Evolutionary conservation across 2,113 vertebrate genomes (phyloP).

Genomic region (Halcyon senegalensis): DNA sequence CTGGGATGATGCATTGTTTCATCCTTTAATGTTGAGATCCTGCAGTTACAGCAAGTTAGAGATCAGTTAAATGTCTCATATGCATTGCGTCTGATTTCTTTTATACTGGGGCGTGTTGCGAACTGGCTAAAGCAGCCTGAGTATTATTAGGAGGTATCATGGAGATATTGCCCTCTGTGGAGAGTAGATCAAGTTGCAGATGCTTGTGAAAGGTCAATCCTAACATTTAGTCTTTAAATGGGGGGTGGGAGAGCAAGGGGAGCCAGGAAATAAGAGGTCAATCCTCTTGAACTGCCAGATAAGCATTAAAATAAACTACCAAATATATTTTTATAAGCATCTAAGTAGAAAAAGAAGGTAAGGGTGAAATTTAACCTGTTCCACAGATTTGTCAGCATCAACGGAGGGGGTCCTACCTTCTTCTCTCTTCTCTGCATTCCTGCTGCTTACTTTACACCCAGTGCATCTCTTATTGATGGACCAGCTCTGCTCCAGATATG

Average conservation of each 20-base stretch:
- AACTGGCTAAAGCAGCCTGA: neutral
- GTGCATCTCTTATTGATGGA: neutral
- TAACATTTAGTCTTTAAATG: neutral
- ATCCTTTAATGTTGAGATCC: neutral
- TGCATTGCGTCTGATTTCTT: neutral
- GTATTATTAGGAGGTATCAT: neutral
- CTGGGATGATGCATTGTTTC: neutral
- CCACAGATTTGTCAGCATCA: neutral
- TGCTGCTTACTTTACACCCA: neutral
- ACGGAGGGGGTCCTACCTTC: neutral
- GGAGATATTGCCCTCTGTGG: constrained; percentile 10
- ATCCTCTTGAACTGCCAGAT: neutral
- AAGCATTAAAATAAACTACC: neutral
- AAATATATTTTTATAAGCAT: neutral
- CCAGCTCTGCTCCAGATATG: neutral
- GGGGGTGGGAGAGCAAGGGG: neutral
- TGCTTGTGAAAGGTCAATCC: neutral
- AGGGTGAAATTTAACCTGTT: neutral
- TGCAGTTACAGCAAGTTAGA: neutral
- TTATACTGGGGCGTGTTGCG: neutral
- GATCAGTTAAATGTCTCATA: neutral
- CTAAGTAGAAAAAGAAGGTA: neutral
- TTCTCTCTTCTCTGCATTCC: neutral
- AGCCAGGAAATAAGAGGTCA: neutral
- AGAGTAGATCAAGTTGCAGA: neutral